Evolutionary conservation across 2,797 vertebrate species (phyloP), one percentile per base, ranked within the genome.

Genomic region (Aldrovandia affinis): DNA sequence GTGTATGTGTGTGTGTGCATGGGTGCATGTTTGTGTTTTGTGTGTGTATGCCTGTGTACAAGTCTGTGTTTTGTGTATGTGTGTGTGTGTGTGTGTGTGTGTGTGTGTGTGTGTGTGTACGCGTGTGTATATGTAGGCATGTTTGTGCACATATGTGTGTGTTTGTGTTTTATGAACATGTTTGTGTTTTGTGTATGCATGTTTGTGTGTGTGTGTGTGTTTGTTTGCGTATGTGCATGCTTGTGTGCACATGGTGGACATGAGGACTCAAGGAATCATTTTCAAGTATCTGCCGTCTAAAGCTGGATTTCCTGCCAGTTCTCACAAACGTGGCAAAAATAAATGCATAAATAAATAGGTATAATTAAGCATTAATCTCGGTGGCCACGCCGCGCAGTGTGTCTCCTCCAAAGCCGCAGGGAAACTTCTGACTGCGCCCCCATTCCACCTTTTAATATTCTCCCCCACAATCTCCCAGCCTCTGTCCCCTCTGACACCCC

Each of bases 71-170:
- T 86, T 36, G 0, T 0, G 81, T 65, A 55, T 85, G 78, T 83
- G 70, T 79, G 85, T 86, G 50, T 63, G 81, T 77, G 50, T 68
- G 86, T 87, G 84, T 89, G 14, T 54, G 57, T 28, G 30, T 42
- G 6, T 8, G 2, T n/a, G 59, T 7, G 30, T 28, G 61, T 68
- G 36, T 6, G 39, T 44, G 77, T 68, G 18, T 36, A 36, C 61
- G 39, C 9, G 6, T 50, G 85, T 81, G 84, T 57, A 20, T 57
- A 2, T 57, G 55, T 20, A 20, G 2, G 18, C 15, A 14, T 57
- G 12, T 57, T 20, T 57, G 18, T 57, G 55, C 18, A 3, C 18
- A 20, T 20, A 20, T 57, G 55, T 14, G 9, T 57, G 12, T 57
- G n/a, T n/a, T 20, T 57, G 55, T 57, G 18, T n/a, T n/a, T n/a